Evolutionary conservation across 2,888 invertebrate species (phyloP).

Genomic region (Archaeoteleia sp.): DNA sequence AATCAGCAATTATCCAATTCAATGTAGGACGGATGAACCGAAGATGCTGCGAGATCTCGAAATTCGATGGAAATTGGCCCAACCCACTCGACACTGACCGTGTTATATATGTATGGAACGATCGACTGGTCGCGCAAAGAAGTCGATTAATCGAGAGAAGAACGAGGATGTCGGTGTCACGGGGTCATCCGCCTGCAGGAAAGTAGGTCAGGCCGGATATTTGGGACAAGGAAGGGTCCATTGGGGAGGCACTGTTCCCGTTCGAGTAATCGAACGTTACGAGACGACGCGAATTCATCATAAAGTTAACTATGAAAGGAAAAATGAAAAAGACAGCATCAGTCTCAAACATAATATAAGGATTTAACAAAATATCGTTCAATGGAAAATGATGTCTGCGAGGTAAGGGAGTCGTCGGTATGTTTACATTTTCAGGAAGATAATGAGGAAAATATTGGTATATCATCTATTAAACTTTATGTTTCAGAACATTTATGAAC

Average conservation of each 20-base stretch:
- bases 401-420: no score
- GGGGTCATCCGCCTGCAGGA: conserved; percentile 46
- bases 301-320: no score
- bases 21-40: not conserved
- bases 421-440: no score
- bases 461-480: no score
- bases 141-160: conserved; percentile 56
- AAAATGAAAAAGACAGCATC: no score
- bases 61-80: conserved; percentile 31
- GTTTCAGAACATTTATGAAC: no score
- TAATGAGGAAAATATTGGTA: no score
- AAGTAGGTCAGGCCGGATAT: conserved; percentile 69
- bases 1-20: not conserved
- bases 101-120: conserved; percentile 36
- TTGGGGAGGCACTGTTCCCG: conserved; percentile 54
- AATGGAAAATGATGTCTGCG: no score
- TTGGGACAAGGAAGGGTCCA: conserved; percentile 65
- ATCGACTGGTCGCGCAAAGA: conserved; percentile 50
- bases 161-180: conserved; percentile 60
- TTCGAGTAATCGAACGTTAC: no score
- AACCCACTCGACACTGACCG: conserved; percentile 56
- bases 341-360: no score
- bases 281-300: no score
- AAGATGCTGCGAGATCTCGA: conserved; percentile 12
- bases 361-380: no score